Evolutionary conservation across 1,140 invertebrate genomes (phyloP), one percentile per base, ranked within the genome.

Genomic region (Drosophila varians): DNA sequence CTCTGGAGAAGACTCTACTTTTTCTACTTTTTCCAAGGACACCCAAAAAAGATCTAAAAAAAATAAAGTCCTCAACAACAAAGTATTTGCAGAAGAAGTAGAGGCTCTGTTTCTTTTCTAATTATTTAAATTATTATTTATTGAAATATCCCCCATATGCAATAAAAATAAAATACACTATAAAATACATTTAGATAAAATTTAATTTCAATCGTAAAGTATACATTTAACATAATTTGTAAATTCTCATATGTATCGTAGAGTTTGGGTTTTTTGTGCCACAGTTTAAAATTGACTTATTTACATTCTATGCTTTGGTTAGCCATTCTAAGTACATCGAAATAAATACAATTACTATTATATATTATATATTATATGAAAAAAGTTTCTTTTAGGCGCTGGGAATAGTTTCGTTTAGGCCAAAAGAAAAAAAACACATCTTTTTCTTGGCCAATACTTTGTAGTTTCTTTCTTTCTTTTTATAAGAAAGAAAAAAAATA

Each of bases 231-330:
- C 60, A 64, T 47, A 38, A 38, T 64, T 69, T 69, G 62, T 66
- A 71, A 71, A 71, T 71, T 71, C 68, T 71, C 64, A 46, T 71
- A 57, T 56, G 38, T 66, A 45, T 66, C 60, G 60, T 64, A 64
- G 42, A 26, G 53, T 71, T 69, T 43, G 55, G 2, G 28, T 19
- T n/a, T n/a, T 2, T 56, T 56, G 53, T 56, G 65, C 64, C 68
- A 69, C 65, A 58, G 25, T 58, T 31, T 31, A 70, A 71, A 71
- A 45, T 69, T 51, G 65, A 51, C 65, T 48, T 69, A 71, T 43
- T 66, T 66, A 70, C 40, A 14, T 6, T 7, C 11, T 7, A 49
- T 47, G 47, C 36, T 57, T 57, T 47, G 52, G 52, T 54, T 38
- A 55, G 40, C 31, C 23, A 11, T 11, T 46, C 51, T 61, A 64